Conservation (phyloP, 53 echinoderm and acorn worm genomes). For the Echinarachnius parma region DNA sequence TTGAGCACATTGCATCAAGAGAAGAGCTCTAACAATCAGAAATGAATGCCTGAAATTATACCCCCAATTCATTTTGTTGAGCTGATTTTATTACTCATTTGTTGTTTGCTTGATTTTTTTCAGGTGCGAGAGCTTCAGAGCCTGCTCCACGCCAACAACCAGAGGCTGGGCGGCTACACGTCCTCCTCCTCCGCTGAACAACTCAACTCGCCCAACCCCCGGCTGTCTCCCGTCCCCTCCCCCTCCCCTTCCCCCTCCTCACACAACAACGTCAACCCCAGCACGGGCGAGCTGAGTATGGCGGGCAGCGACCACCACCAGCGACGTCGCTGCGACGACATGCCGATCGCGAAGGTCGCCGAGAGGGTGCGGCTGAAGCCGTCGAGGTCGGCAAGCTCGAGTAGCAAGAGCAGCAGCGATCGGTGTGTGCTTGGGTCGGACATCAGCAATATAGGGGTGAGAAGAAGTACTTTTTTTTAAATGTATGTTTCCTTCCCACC, state of each 20-base stretch:
- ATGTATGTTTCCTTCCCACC: no score
- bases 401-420: slow-evolving; percentile 60
- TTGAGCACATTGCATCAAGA: no score
- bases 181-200: slow-evolving; percentile 94
- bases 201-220: slow-evolving; percentile 82
- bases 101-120: no score
- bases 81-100: no score
- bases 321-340: slow-evolving; percentile 63
- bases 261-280: slow-evolving; percentile 76
- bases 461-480: background rate
- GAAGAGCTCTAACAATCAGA: no score
- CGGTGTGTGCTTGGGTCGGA: slow-evolving; percentile 80
- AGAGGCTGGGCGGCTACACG: slow-evolving; percentile 73
- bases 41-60: no score
- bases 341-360: slow-evolving; percentile 87
- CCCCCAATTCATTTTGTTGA: no score
- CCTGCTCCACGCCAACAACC: slow-evolving; percentile 57
- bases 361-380: slow-evolving; percentile 90
- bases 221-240: slow-evolving; percentile 60
- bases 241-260: slow-evolving; percentile 52
- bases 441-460: slow-evolving; percentile 61
- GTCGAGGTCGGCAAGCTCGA: slow-evolving; percentile 52
- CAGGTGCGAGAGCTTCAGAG: slow-evolving; percentile 86
- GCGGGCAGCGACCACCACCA: slow-evolving; percentile 87
- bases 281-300: slow-evolving; percentile 87